These are phyloP conservation scores for Otus scops DNA, from an alignment of 2,797 vertebrate species.

Conservation along the genomic window DNA sequence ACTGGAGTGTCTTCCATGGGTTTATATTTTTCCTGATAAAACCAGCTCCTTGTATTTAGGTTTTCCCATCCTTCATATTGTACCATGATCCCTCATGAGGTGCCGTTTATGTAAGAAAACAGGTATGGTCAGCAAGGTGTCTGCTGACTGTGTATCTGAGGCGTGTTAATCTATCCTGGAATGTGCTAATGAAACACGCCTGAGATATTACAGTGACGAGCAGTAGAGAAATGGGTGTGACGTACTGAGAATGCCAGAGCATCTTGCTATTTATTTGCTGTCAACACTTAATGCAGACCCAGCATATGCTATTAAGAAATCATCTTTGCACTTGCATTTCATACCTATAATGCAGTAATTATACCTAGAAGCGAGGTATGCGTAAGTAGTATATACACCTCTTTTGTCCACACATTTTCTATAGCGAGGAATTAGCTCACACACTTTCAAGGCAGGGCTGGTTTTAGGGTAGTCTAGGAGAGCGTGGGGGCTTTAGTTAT, in stretches of 20 bases:
- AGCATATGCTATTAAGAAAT: constrained; percentile 29
- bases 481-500: background rate
- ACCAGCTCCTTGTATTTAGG: background rate
- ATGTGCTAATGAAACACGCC: constrained; percentile 44
- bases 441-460: background rate
- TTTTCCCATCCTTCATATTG: background rate
- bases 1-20: background rate
- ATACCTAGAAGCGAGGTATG: background rate
- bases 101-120: background rate
- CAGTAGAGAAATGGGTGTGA: constrained; percentile 11
- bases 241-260: background rate
- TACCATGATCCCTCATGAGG: background rate
- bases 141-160: background rate
- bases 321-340: background rate
- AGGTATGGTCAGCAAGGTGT: constrained; percentile 22
- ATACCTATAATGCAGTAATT: constrained; percentile 1
- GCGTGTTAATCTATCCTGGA: background rate
- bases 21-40: background rate
- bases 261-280: background rate
- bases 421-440: background rate
- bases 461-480: background rate
- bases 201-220: background rate
- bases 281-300: background rate
- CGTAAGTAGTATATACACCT: background rate
- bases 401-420: background rate